A percentile compares a stretch with the other conserved stretches of the same genome.
Evolutionary conservation across 2,888 invertebrate species (phyloP).

Genomic region (Synanthedon formicaeformis): DNA sequence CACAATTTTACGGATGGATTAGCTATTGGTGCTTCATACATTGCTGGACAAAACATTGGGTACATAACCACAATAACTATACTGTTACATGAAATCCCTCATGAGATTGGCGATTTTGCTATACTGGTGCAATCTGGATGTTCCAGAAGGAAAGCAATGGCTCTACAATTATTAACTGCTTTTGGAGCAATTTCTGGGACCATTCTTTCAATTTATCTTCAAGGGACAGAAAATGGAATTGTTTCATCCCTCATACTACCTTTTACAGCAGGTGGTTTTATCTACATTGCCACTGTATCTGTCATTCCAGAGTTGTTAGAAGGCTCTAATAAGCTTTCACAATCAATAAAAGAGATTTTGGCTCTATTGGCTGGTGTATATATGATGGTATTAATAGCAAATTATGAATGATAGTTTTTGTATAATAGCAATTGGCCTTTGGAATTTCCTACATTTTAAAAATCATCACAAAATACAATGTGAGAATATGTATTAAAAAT

Average conservation of each 20-base stretch:
- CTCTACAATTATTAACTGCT: constrained; percentile 93
- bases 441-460: neutral
- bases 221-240: constrained; percentile 76
- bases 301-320: constrained; percentile 97
- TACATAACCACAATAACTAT: constrained; percentile 95
- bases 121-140: constrained; percentile 98
- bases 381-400: constrained; percentile 95
- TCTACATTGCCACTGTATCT: constrained; percentile 99
- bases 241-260: constrained; percentile 92
- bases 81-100: constrained; percentile 97
- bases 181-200: constrained; percentile 95
- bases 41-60: constrained; percentile 90
- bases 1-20: constrained; percentile 99
- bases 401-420: constrained; percentile 51
- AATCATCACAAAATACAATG: neutral
- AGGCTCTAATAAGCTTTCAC: constrained; percentile 85
- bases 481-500: neutral
- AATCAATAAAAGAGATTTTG: constrained; percentile 90
- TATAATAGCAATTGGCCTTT: neutral
- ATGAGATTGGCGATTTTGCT: constrained; percentile 99
- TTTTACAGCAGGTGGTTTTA: constrained; percentile 99
- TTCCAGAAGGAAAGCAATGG: constrained; percentile 92
- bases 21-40: constrained; percentile 97
- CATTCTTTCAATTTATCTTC: constrained; percentile 84
- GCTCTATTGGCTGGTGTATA: constrained; percentile 91